A percentile compares a stretch with the other conserved stretches of the same genome.
Evolutionary conservation across 2,113 vertebrate species (phyloP).

Genomic region (Mungos mungo): DNA sequence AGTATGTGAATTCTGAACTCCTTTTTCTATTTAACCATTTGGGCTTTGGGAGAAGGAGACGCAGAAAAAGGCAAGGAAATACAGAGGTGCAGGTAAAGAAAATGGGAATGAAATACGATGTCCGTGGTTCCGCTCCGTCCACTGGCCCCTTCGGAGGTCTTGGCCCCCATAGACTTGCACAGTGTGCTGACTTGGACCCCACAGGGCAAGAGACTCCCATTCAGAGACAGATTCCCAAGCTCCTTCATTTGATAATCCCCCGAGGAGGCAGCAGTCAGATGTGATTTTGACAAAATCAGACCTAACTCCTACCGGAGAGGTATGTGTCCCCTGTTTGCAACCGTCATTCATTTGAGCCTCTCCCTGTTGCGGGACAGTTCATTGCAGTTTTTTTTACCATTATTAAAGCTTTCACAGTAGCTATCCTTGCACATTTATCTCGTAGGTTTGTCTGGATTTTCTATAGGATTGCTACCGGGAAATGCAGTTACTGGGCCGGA

Average conservation of each 20-base stretch:
- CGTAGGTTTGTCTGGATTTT: neutral
- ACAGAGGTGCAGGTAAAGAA: no score
- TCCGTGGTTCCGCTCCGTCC: accelerated
- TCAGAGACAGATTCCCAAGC: neutral
- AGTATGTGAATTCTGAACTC: neutral
- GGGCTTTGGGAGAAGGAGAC: neutral
- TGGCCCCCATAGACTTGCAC: accelerated
- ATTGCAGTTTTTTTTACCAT: neutral
- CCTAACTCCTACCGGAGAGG: neutral
- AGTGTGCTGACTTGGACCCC: no score
- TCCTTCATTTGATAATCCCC: neutral
- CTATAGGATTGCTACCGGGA: neutral
- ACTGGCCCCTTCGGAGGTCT: accelerated
- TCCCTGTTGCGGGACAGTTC: neutral
- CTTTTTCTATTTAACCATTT: neutral
- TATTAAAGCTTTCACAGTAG: neutral
- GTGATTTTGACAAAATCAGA: neutral
- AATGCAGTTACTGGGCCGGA: neutral
- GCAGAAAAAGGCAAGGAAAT: neutral
- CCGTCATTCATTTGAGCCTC: neutral
- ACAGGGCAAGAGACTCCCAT: accelerated
- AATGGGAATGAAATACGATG: neutral
- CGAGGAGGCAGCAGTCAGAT: neutral
- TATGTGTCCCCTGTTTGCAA: accelerated
- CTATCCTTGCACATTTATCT: neutral